Evolutionary conservation across 2,113 vertebrate genomes (phyloP).

Genomic region (Nothocercus nigrocapillus): DNA sequence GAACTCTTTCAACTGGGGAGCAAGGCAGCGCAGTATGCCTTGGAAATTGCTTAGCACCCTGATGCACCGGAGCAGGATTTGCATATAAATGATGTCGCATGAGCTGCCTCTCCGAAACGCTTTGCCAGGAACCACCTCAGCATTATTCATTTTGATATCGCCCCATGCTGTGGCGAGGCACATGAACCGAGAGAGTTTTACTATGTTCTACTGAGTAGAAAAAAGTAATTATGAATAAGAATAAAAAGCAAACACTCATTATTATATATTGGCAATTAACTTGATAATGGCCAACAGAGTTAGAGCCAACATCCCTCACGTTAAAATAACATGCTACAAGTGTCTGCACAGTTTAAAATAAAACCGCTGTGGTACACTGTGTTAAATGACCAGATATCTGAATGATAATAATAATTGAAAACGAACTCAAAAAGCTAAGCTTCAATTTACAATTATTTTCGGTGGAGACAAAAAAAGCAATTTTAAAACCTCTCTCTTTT

Average conservation of each 20-base stretch:
- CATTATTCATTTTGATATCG: constrained; percentile 64
- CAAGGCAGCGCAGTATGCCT: constrained; percentile 13
- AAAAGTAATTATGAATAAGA: background rate
- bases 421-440: background rate
- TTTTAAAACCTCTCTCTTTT: background rate
- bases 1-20: constrained; percentile 7
- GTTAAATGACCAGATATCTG: background rate
- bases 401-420: constrained; percentile 2
- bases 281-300: background rate
- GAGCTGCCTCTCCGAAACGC: constrained; percentile 35
- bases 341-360: background rate
- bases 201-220: constrained; percentile 1
- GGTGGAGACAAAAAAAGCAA: background rate
- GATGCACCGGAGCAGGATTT: constrained; percentile 68
- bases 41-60: constrained; percentile 36
- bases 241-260: constrained; percentile 2
- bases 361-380: background rate
- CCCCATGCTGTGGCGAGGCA: constrained; percentile 43
- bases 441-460: background rate
- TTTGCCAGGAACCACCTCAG: constrained; percentile 62
- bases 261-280: constrained; percentile 24
- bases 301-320: background rate
- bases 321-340: constrained; percentile 4
- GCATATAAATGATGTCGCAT: constrained; percentile 63
- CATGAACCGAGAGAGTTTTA: constrained; percentile 23